Conservation (phyloP, 2,797 vertebrate genomes). For the Etheostoma nigrum region DNA sequence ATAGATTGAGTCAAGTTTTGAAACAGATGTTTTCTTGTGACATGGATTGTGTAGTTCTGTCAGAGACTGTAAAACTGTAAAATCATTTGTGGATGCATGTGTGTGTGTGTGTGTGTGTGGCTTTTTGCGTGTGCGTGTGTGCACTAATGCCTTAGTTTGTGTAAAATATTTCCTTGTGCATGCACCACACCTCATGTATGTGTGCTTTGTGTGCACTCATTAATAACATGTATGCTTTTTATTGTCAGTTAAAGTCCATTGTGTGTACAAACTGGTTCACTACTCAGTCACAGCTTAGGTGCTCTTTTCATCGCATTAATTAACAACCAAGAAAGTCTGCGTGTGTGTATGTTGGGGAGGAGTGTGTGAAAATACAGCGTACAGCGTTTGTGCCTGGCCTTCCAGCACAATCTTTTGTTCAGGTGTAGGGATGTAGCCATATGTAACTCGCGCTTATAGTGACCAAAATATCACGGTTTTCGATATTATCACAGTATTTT, state of each 20-base stretch:
- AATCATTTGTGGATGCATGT: background rate
- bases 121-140: background rate
- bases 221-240: constrained; percentile 60
- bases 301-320: constrained; percentile 64
- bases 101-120: background rate
- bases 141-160: background rate
- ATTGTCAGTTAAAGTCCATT: constrained; percentile 63
- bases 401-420: constrained; percentile 28
- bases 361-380: background rate
- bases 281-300: constrained; percentile 47
- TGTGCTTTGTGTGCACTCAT: constrained; percentile 40
- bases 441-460: no score
- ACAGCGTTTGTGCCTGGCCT: background rate
- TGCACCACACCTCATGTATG: background rate
- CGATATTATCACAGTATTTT: no score
- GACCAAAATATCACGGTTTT: no score
- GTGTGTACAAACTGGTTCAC: constrained; percentile 38
- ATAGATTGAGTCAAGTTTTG: constrained; percentile 10
- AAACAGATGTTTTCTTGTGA: constrained; percentile 1
- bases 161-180: background rate
- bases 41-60: background rate
- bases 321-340: constrained; percentile 46
- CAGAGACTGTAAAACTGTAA: no score
- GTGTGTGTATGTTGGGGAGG: background rate
- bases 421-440: background rate